phyloP scores from a whole-genome alignment of 2,113 vertebrate genomes.

The Triplophysa tibetana region DNA sequence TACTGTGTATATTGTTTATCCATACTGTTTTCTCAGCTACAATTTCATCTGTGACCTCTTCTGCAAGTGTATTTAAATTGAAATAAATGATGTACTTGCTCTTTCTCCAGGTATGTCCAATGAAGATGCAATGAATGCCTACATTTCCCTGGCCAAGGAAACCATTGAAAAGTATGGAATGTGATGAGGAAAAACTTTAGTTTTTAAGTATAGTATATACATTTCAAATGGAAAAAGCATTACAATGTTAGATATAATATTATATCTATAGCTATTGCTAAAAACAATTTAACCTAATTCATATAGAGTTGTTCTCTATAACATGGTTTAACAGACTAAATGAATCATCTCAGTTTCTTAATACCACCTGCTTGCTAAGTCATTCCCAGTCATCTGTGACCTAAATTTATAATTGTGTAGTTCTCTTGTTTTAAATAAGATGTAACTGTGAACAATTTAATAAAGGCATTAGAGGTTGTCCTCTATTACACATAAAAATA shows the following conservation, averaged over 20 bases:
- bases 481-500: not conserved
- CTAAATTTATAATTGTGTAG: not conserved
- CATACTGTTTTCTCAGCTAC: conserved; percentile 6
- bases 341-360: not conserved
- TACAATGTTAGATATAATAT: not conserved
- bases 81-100: not conserved
- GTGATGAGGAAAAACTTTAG: conserved; percentile 60
- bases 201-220: not conserved
- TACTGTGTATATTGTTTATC: not conserved
- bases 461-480: not conserved
- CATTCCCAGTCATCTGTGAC: not conserved
- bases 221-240: not conserved
- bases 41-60: not conserved
- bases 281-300: not conserved
- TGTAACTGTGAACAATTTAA: not conserved
- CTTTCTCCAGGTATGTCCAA: conserved; percentile 80
- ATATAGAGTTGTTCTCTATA: conserved; percentile 5
- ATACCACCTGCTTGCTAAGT: not conserved
- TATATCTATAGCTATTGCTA: not conserved
- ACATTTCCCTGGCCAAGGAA: conserved; percentile 82
- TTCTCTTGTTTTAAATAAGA: not conserved
- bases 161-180: conserved; percentile 85
- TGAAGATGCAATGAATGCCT: conserved; percentile 88
- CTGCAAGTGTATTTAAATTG: not conserved
- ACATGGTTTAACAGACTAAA: not conserved